Evolutionary conservation across 2,113 vertebrate species (phyloP), one percentile per base, ranked within the genome.

Genomic region (Siniperca chuatsi): DNA sequence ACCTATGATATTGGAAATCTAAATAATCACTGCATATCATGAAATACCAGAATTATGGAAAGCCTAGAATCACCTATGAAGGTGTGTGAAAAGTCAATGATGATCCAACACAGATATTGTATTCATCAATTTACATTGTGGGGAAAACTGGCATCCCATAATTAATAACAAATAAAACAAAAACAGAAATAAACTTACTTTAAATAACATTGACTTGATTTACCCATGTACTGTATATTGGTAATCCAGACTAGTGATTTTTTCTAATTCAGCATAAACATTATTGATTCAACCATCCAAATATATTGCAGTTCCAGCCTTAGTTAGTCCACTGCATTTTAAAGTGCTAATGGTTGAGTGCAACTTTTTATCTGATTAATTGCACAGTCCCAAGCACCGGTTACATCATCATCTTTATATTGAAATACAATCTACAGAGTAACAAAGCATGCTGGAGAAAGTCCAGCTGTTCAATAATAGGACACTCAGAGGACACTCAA

Each of bases 361-460:
- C 46, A 85, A 37, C 52, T 64, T 16, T 81, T 58, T 48, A 21
- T 69, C n/a, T 25, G 61, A 84, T 62, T 40, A 72, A 65, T 25
- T 79, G n/a, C 25, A 15, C 23, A 42, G 18, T 20, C 15, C 2
- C 48, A 37, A 72, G 62, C 15, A 8, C 25, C 10, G 37, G 18
- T 33, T 25, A 57, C 60, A 46, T 62, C 8, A 40, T 52, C 21
- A 52, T 15, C 40, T 81, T 58, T 44, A 55, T 6, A 33, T 76
- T 42, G 16, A 37, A 70, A 65, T 57, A 29, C 29, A 79, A 35
- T 55, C 4, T 46, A 57, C 11, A 60, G 33, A 74, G 18, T 33
- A 66, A 25, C 20, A 70, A 65, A 62, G 25, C 18, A 11, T 23
- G 50, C 55, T 25, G 15, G 35, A 16, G 7, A 44, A 61, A 69